phyloP scores from a whole-genome alignment of 1,140 invertebrate genomes.

The Cryptotermes secundus region DNA sequence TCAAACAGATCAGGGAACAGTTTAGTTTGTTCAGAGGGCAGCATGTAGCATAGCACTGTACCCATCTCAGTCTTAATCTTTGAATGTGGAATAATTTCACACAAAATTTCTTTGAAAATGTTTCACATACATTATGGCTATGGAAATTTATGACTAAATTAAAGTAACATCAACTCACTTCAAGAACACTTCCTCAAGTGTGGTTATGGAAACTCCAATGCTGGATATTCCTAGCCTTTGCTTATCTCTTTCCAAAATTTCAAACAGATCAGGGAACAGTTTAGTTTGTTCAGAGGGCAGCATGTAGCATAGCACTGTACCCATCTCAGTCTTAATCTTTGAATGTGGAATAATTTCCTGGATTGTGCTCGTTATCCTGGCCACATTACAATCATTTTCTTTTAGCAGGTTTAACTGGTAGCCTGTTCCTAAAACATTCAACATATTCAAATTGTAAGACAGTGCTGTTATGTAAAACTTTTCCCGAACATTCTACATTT shows the following conservation, averaged over 20 bases:
- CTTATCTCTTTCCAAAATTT: constrained; percentile 61
- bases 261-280: constrained; percentile 61
- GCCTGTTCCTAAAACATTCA: constrained; percentile 51
- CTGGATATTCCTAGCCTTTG: constrained; percentile 64
- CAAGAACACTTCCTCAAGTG: constrained; percentile 84
- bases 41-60: constrained; percentile 47
- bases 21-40: constrained; percentile 48
- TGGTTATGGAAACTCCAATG: constrained; percentile 77
- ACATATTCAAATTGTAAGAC: not conserved
- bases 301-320: constrained; percentile 48
- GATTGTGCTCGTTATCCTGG: constrained; percentile 47
- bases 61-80: constrained; percentile 52
- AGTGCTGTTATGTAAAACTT: too few species aligned
- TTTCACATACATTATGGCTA: too few species aligned
- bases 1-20: constrained; percentile 62
- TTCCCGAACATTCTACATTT: too few species aligned
- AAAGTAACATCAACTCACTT: constrained; percentile 56
- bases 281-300: constrained; percentile 48
- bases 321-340: constrained; percentile 51
- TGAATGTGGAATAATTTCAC: constrained; percentile 50
- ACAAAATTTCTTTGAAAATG: too few species aligned
- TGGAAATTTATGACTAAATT: not conserved
- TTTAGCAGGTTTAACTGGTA: constrained; percentile 53
- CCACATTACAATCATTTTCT: constrained; percentile 46
- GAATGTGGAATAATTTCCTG: constrained; percentile 50